Base-by-base conservation (phyloP, 2,797 vertebrate genomes). In the Bovichtus diacanthus region DNA sequence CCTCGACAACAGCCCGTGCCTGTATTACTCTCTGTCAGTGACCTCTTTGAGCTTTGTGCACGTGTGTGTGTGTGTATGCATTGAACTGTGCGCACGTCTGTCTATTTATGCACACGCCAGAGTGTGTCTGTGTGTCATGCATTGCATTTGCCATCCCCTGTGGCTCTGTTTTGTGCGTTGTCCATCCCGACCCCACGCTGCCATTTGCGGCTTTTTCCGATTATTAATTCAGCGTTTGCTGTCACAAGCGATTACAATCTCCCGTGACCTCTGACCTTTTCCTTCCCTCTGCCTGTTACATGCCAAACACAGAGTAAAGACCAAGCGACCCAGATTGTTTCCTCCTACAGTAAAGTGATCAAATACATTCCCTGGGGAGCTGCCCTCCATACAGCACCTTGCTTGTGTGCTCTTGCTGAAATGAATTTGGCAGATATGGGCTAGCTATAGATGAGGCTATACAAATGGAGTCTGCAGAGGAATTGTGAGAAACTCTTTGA, bases 221-320 rank as follows among this genome's bases (percentile, higher is more conserved):
- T 94, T 91, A 93, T 91, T 93, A 90, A 94, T 95, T 94, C 90
- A 91, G 71, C 74, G 62, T 89, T 83, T 61, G 77, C 90, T 91
- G 91, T 92, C 92, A 88, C 74, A 81, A 75, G 68, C 82, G 25
- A 91, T 92, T 86, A 80, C 55, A 41, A 39, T 87, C 87, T 80
- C 81, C 78, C 21, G 31, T 82, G 82, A 88, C 87, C 83, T 87
- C 81, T 84, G 70, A 92, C 82, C 86, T 78, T 9, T 21, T 74
- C 77, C 21, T 50, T 64, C 67, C 72, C 66, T 60, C 74, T 74
- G 79, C 67, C 79, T 71, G 76, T 69, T 86, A 64, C 74, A 62
- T 67, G 68, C 76, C 83, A 77, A 82, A 80, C 76, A 70, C 62
- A 29, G 60, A 80, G 82, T 53, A 80, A 78, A 80, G 56, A 75